Percentiles rank a stretch among this genome's conserved stretches.
These are phyloP conservation scores for Xyrichtys novacula DNA, from an alignment of 2,797 vertebrate species.

Conservation along the genomic window DNA sequence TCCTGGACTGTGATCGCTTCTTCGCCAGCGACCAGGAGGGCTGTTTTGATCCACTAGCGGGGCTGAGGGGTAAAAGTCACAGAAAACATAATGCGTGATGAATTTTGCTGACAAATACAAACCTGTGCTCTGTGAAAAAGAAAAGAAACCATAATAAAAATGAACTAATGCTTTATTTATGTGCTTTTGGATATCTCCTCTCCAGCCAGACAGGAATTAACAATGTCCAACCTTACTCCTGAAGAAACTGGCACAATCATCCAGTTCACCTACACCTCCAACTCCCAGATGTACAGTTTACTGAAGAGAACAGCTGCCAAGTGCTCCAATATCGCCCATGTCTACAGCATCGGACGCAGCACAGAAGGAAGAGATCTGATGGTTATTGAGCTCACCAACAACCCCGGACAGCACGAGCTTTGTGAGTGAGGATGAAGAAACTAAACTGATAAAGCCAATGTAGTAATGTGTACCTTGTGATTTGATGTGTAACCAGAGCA, in stretches of 20 bases:
- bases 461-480: not conserved
- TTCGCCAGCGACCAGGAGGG: slow-evolving; percentile 90
- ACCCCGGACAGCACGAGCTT: slow-evolving; percentile 93
- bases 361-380: slow-evolving; percentile 93
- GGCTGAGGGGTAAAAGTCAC: slow-evolving; percentile 86
- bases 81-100: not conserved
- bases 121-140: slow-evolving; percentile 1
- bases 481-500: not conserved
- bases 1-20: slow-evolving; percentile 94
- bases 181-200: slow-evolving; percentile 11
- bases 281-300: slow-evolving; percentile 90
- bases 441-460: not conserved
- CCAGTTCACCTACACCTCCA: slow-evolving; percentile 91
- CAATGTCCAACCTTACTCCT: slow-evolving; percentile 75
- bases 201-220: slow-evolving; percentile 82
- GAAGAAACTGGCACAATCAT: slow-evolving; percentile 89
- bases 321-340: slow-evolving; percentile 90
- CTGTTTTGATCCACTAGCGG: slow-evolving; percentile 91
- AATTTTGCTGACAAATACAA: not conserved
- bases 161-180: no score
- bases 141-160: no score
- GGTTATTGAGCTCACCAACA: slow-evolving; percentile 93
- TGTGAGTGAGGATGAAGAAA: slow-evolving; percentile 83
- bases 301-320: slow-evolving; percentile 91
- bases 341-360: slow-evolving; percentile 96